These are phyloP conservation scores for Enteromius fasciolatus DNA, from an alignment of 2,797 vertebrate species.

Conservation along the genomic window DNA sequence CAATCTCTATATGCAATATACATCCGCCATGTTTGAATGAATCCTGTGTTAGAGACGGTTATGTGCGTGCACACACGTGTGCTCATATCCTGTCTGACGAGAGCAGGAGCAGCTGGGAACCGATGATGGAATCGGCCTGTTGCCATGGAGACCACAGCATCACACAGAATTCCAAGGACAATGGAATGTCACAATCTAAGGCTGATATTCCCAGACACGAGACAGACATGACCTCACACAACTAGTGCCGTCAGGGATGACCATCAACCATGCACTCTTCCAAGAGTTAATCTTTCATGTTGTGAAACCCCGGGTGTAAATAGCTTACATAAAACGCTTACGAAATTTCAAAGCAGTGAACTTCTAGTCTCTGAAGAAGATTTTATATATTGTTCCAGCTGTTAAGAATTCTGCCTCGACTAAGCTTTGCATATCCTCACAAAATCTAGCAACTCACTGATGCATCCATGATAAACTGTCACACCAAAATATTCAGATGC, in stretches of 20 bases:
- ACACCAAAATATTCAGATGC: background rate
- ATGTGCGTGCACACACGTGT: conserved; percentile 61
- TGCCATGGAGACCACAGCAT: conserved; percentile 78
- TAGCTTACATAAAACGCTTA: background rate
- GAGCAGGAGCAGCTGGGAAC: conserved; percentile 78
- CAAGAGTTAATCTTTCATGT: background rate
- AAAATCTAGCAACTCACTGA: background rate
- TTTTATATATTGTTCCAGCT: background rate
- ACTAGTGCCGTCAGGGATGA: background rate
- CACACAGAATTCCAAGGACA: conserved; percentile 77
- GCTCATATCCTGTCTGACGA: conserved; percentile 71
- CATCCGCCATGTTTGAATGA: conserved; percentile 51
- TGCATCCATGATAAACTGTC: background rate
- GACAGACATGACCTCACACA: conserved; percentile 20
- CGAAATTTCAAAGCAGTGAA: background rate
- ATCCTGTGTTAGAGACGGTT: conserved; percentile 18
- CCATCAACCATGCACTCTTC: background rate
- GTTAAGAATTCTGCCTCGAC: background rate
- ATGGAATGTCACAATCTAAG: conserved; percentile 72
- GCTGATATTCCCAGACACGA: conserved; percentile 37
- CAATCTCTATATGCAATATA: background rate
- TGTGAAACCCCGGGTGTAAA: background rate
- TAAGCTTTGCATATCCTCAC: background rate
- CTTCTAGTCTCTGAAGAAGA: background rate
- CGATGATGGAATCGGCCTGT: conserved; percentile 80